phyloP scores from a whole-genome alignment of 2,888 invertebrate genomes.

The Diaprepes abbreviatus region DNA sequence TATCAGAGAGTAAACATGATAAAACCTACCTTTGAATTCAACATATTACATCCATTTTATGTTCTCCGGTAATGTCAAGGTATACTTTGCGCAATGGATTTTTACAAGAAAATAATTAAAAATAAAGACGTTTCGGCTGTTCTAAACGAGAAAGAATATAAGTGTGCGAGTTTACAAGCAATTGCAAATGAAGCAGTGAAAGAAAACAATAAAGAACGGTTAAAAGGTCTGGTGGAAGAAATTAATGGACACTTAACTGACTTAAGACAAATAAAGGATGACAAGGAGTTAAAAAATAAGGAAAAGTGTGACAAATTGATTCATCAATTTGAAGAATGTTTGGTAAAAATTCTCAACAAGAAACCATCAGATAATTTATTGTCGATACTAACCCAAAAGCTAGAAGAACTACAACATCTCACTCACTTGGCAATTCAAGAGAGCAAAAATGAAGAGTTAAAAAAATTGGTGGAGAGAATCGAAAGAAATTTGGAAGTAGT shows the following conservation, averaged over 20 bases:
- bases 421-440: constrained; percentile 24
- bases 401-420: constrained; percentile 27
- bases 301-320: constrained; percentile 36
- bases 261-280: constrained; percentile 20
- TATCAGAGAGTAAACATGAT: constrained; percentile 40
- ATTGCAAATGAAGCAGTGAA: constrained; percentile 39
- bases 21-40: background rate
- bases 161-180: constrained; percentile 48
- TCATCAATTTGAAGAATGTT: constrained; percentile 37
- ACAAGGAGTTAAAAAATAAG: constrained; percentile 24
- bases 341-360: constrained; percentile 36
- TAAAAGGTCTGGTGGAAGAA: constrained; percentile 46
- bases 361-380: constrained; percentile 1
- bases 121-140: constrained; percentile 21
- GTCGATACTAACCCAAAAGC: constrained; percentile 19
- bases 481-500: constrained; percentile 38
- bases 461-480: constrained; percentile 29
- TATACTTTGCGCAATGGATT: constrained; percentile 43
- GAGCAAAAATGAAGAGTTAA: constrained; percentile 31
- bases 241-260: constrained; percentile 45
- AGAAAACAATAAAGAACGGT: constrained; percentile 39
- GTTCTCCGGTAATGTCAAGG: background rate
- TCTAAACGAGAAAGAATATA: constrained; percentile 45
- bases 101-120: constrained; percentile 46
- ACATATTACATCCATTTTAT: background rate